phyloP scores from a whole-genome alignment of 2,888 invertebrate genomes.

The Heteromyza rotundicornis region DNA sequence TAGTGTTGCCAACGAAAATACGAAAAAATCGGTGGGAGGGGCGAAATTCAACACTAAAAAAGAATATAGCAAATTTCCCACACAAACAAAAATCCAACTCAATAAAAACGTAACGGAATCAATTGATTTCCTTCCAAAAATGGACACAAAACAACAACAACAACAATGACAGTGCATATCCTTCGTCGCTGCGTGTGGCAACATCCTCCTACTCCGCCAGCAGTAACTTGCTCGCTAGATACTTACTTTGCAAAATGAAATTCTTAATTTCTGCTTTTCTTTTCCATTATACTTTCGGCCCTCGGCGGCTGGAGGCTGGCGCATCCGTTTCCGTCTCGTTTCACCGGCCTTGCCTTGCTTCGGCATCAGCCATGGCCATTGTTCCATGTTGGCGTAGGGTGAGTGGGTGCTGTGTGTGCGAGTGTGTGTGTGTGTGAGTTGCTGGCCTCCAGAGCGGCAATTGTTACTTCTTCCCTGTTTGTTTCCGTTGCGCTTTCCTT shows the following conservation, averaged over 20 bases:
- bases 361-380: no score
- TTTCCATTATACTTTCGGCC: slow-evolving; percentile 12
- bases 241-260: slow-evolving; percentile 13
- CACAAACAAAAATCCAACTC: not conserved
- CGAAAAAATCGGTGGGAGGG: no score
- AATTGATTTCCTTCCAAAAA: slow-evolving; percentile 20
- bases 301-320: slow-evolving; percentile 27
- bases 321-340: slow-evolving; percentile 34
- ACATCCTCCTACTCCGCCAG: not conserved
- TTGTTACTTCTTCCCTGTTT: slow-evolving; percentile 26
- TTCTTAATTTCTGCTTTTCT: slow-evolving; percentile 22
- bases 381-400: not conserved
- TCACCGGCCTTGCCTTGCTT: slow-evolving; percentile 26
- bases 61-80: no score
- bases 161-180: not conserved
- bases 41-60: no score
- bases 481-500: slow-evolving; percentile 32
- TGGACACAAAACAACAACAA: not conserved
- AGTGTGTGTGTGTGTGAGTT: not conserved
- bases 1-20: no score
- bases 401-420: not conserved
- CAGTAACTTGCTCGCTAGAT: not conserved
- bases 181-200: not conserved
- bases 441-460: slow-evolving; percentile 1
- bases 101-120: slow-evolving; percentile 15